A percentile compares a stretch with the other conserved stretches of the same genome.
Evolutionary conservation across 2,888 invertebrate genomes (phyloP).

Genomic region (Ectropis crepuscularia): DNA sequence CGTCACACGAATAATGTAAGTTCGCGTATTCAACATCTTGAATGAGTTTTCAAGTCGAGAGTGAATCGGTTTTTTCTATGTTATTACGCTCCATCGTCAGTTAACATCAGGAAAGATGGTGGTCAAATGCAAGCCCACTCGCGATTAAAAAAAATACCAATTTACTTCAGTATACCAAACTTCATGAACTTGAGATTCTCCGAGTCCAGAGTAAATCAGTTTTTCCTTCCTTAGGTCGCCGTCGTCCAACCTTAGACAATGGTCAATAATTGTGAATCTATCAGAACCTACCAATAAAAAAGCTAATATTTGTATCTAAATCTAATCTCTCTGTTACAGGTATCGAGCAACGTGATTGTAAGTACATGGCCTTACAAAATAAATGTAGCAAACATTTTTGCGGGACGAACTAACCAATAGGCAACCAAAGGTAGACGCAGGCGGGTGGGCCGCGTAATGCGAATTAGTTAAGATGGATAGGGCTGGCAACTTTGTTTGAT

Average conservation of each 20-base stretch:
- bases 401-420: constrained; percentile 21
- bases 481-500: constrained; percentile 7
- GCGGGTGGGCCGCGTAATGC: constrained; percentile 52
- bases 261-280: background rate
- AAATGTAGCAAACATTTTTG: constrained; percentile 26
- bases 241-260: background rate
- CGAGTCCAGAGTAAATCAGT: no score
- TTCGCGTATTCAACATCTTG: no score
- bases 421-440: constrained; percentile 37
- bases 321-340: constrained; percentile 26
- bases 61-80: no score
- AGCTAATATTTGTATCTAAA: background rate
- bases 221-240: no score
- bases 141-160: no score
- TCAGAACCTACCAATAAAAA: background rate
- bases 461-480: constrained; percentile 61
- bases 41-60: no score
- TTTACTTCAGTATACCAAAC: no score
- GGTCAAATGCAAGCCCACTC: no score
- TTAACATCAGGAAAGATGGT: no score
- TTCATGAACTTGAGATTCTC: no score
- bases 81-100: no score
- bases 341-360: constrained; percentile 17
- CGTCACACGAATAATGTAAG: no score
- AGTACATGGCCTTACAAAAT: constrained; percentile 23